Conservation (phyloP, 1,140 invertebrate species). For the Rhagoletis pomonella region DNA sequence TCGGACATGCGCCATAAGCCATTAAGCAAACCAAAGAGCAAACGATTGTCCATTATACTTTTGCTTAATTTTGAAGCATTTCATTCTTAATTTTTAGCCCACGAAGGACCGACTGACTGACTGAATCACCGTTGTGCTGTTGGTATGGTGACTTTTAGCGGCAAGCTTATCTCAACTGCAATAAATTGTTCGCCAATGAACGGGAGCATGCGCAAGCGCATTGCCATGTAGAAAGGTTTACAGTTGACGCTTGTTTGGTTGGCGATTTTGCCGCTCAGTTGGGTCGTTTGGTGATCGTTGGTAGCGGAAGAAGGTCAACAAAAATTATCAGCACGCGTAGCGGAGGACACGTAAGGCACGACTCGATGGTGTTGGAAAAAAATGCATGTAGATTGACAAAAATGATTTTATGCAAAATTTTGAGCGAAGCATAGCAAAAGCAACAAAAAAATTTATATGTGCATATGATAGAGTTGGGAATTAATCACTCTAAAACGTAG, state of each 20-base stretch:
- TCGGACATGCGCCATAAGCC: conserved; percentile 2
- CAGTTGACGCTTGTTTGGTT: neutral
- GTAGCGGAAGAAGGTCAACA: conserved; percentile 21
- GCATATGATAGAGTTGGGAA: no score
- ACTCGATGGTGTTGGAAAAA: neutral
- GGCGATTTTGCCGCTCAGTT: neutral
- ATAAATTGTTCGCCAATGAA: conserved; percentile 37
- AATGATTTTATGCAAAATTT: neutral
- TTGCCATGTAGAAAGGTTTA: neutral
- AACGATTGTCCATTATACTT: neutral
- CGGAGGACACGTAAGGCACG: conserved; percentile 32
- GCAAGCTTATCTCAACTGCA: conserved; percentile 24
- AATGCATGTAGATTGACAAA: neutral
- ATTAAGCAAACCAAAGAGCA: neutral
- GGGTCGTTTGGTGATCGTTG: neutral
- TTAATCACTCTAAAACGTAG: no score
- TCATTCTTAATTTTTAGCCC: conserved; percentile 27
- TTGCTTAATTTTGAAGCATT: conserved; percentile 19
- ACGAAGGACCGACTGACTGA: neutral
- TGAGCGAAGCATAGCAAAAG: neutral
- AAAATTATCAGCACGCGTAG: neutral
- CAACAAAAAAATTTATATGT: no score
- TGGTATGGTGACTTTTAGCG: neutral
- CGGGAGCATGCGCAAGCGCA: conserved; percentile 38
- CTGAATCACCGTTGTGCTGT: conserved; percentile 28